Evolutionary conservation across 2,888 invertebrate species (phyloP).

Genomic region (Perdita meconis): DNA sequence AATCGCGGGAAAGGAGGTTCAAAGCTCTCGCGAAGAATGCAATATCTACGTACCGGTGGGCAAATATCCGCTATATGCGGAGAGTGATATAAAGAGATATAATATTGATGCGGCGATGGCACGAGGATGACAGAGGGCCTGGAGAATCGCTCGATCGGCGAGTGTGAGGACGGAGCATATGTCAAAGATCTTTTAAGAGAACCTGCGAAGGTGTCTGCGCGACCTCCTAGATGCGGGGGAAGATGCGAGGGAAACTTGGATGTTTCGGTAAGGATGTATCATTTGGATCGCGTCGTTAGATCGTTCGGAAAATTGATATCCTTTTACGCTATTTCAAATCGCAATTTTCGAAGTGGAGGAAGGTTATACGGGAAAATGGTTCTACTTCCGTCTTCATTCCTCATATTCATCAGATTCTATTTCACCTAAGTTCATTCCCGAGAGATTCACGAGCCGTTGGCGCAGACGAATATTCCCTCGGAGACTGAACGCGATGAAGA

Average conservation of each 20-base stretch:
- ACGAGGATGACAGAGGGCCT: not conserved
- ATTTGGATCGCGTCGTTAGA: no score
- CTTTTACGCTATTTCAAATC: no score
- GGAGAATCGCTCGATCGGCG: constrained; percentile 13
- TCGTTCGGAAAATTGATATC: no score
- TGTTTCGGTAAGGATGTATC: no score
- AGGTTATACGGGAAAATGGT: no score
- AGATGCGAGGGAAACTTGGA: no score
- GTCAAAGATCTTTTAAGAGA: not conserved
- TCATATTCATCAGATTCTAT: no score
- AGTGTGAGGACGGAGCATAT: not conserved
- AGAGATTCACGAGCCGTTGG: not conserved
- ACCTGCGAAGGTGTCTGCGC: not conserved
- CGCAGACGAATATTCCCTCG: not conserved
- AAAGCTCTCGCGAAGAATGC: constrained; percentile 12
- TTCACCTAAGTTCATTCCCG: no score
- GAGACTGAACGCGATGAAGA: not conserved
- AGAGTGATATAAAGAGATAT: constrained; percentile 46
- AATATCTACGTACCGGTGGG: constrained; percentile 34
- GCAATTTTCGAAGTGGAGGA: no score
- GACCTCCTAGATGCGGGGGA: not conserved
- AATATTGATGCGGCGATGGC: constrained; percentile 51
- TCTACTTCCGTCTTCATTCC: no score
- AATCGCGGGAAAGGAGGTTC: not conserved
- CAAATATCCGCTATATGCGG: constrained; percentile 28